Evolutionary conservation across 1,140 invertebrate genomes (phyloP).

Genomic region (Chironomus striatipennis): DNA sequence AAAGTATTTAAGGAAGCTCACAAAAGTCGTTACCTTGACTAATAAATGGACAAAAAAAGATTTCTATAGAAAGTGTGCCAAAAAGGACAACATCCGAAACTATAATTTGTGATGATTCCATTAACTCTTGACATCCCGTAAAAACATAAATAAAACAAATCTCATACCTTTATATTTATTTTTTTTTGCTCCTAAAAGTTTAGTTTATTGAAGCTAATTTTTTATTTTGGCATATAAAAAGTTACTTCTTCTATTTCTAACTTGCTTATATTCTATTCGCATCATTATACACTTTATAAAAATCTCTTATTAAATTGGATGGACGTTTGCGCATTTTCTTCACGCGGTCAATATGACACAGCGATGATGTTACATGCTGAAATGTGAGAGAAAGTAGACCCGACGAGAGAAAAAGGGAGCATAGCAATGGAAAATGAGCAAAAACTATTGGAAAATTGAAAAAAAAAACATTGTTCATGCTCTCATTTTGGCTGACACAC

Average conservation of each 20-base stretch:
- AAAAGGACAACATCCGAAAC: not conserved
- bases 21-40: too few species aligned
- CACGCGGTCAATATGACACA: not conserved
- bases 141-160: not conserved
- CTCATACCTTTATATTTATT: not conserved
- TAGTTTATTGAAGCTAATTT: not conserved
- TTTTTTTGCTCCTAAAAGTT: not conserved
- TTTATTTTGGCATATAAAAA: not conserved
- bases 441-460: conserved; percentile 20
- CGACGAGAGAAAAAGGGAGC: not conserved
- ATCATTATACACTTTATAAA: not conserved
- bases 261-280: not conserved
- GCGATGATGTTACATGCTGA: not conserved
- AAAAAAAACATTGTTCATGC: not conserved
- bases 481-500: not conserved
- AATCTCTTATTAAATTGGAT: conserved; percentile 19
- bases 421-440: not conserved
- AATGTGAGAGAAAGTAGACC: not conserved
- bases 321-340: conserved; percentile 18
- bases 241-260: not conserved
- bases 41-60: not conserved
- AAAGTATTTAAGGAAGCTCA: too few species aligned
- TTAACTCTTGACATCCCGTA: conserved; percentile 4
- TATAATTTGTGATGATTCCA: conserved; percentile 18
- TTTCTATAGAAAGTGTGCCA: not conserved